Evolutionary conservation across 2,797 vertebrate genomes (phyloP).

Genomic region (Tinamus major): DNA sequence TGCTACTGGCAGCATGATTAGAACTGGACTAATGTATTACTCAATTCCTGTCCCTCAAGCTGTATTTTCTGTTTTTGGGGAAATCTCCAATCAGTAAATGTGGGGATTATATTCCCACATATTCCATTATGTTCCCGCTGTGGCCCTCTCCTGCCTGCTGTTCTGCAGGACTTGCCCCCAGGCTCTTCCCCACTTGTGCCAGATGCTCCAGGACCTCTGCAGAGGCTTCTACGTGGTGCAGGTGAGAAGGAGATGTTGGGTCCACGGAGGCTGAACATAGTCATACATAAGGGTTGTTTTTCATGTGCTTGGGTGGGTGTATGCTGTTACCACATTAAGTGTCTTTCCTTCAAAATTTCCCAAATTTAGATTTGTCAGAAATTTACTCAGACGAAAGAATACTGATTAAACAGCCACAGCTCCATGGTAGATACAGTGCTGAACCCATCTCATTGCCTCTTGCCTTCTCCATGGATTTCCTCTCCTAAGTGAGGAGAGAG

Average conservation of each 20-base stretch:
- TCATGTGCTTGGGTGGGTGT: rapidly evolving
- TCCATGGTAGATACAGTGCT: neutral
- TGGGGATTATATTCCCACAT: neutral
- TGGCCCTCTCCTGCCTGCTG: neutral
- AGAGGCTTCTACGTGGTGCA: neutral
- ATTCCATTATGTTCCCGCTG: neutral
- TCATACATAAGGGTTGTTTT: neutral
- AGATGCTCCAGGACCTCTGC: neutral
- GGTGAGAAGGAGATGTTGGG: neutral
- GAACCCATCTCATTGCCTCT: neutral
- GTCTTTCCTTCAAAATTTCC: neutral
- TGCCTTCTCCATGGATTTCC: neutral
- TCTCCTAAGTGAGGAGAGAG: neutral
- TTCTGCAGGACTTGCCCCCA: neutral
- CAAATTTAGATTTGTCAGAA: neutral
- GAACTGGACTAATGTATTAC: neutral
- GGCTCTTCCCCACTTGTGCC: neutral
- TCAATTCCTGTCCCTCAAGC: neutral
- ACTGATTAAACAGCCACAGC: neutral
- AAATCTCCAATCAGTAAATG: neutral
- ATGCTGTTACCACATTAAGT: neutral
- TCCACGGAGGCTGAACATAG: neutral
- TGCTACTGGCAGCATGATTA: neutral
- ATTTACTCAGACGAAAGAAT: neutral
- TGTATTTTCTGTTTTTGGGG: neutral